Conservation (phyloP, 2,113 vertebrate genomes). For the Cyprinodon variegatus region DNA sequence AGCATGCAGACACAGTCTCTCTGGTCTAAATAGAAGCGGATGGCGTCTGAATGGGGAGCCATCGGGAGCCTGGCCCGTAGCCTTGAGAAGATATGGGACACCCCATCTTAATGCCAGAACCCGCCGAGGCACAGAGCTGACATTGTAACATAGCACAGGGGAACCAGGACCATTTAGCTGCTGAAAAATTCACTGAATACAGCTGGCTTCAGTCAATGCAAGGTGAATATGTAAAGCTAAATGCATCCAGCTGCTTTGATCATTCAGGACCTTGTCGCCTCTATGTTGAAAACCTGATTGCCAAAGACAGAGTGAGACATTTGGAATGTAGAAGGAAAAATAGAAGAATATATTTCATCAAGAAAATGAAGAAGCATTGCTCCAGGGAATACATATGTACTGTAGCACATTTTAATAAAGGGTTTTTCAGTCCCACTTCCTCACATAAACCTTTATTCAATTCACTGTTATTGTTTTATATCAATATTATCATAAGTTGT, state of each 20-base stretch:
- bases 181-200: constrained; percentile 14
- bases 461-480: too few species aligned
- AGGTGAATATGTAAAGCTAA: neutral
- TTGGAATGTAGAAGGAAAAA: neutral
- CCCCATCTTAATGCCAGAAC: constrained; percentile 53
- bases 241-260: neutral
- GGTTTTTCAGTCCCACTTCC: too few species aligned
- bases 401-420: neutral
- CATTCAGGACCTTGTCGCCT: neutral
- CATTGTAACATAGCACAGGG: constrained; percentile 43
- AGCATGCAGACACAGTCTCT: constrained; percentile 30
- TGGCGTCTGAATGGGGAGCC: constrained; percentile 63
- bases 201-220: constrained; percentile 13
- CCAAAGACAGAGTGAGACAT: neutral
- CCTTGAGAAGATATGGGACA: constrained; percentile 59
- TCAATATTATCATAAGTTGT: too few species aligned
- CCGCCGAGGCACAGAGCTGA: constrained; percentile 60
- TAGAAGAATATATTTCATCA: neutral
- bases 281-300: neutral
- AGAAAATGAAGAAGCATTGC: neutral
- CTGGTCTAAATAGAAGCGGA: constrained; percentile 57
- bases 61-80: constrained; percentile 62
- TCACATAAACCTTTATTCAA: too few species aligned
- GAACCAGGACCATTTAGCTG: constrained; percentile 12
- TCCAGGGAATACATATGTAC: neutral